Conservation (phyloP, 2,888 invertebrate genomes). For the Exephanes ischioxanthus region DNA sequence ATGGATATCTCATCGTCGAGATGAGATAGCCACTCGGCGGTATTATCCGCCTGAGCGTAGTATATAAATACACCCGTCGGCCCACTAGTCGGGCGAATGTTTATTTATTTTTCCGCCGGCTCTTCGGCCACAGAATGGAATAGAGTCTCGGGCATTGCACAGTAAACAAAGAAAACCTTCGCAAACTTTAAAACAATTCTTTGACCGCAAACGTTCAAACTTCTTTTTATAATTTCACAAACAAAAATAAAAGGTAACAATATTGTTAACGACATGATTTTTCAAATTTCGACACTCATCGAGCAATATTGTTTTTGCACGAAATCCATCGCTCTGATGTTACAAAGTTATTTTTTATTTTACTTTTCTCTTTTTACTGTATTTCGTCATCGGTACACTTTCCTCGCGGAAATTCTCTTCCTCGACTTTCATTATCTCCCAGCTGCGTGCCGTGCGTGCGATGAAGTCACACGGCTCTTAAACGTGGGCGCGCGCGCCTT, state of each 20-base stretch:
- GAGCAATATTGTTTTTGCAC: too few relatives aligned
- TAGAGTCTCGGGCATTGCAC: neutral
- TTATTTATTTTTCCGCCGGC: conserved; percentile 32
- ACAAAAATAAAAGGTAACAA: neutral
- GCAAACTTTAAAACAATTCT: neutral
- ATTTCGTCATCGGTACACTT: neutral
- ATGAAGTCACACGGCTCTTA: conserved; percentile 56
- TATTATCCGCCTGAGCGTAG: conserved; percentile 3
- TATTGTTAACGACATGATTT: too few relatives aligned
- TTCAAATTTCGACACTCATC: too few relatives aligned
- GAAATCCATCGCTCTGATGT: too few relatives aligned
- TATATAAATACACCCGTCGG: conserved; percentile 33
- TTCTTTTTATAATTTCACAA: neutral
- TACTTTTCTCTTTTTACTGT: neutral
- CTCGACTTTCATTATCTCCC: neutral
- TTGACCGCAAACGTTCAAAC: neutral
- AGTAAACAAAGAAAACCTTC: neutral
- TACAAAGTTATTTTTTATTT: too few relatives aligned
- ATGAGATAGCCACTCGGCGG: conserved; percentile 38
- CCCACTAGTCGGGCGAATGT: conserved; percentile 12
- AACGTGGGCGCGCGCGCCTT: conserved; percentile 59
- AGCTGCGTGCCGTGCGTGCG: conserved; percentile 9
- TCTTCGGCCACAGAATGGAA: conserved; percentile 12
- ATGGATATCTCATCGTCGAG: conserved; percentile 54
- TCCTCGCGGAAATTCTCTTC: conserved; percentile 16